Evolutionary conservation across 2,888 invertebrate genomes (phyloP), one percentile per base, ranked within the genome.

Genomic region (Callyntrura sp.): DNA sequence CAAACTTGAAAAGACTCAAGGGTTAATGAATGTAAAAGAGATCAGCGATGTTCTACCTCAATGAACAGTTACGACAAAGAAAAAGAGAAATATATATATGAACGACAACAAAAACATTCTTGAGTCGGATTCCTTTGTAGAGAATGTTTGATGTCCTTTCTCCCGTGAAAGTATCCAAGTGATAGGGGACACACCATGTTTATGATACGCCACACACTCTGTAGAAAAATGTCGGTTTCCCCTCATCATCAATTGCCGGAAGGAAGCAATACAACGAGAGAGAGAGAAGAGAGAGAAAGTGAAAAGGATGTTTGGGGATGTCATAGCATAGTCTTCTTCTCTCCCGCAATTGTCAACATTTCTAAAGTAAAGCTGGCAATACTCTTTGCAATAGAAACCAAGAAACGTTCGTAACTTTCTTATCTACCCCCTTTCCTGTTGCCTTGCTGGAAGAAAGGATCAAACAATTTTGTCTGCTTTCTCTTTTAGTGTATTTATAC

Each of bases 171-270:
- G 76, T 48, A 12, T 51, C n/a, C 43, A 45, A 43, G 35, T 76
- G 48, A 1, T 45, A 20, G 2, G 43, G 17, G 17, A 11, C 43
- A 8, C 55, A 14, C 35, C 1, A 11, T 11, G 8, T 57, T 79
- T 55, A 79, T 35, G 79, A 79, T 35, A 68, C 68, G 35, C 78
- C 79, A 28, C 79, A 86, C 68, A 68, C 68, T n/a, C n/a, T n/a
- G n/a, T 43, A 51, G 28, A 28, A 86, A 65, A 68, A 48, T 28
- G 62, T 79, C 55, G 79, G 43, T 65, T 68, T 62, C 48, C 55
- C 79, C 65, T 68, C 11, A 35, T 55, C 86, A 79, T 86, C 79
- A 79, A 43, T 68, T 79, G 86, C 86, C 78, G 86, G 86, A 86
- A 86, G 86, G 79, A 86, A 86, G 78, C 62, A 85, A 85, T 85